Percentiles rank a stretch among this genome's conserved stretches.
These are phyloP conservation scores for Rynchops niger DNA, from an alignment of 2,113 vertebrate genomes.

Conservation along the genomic window DNA sequence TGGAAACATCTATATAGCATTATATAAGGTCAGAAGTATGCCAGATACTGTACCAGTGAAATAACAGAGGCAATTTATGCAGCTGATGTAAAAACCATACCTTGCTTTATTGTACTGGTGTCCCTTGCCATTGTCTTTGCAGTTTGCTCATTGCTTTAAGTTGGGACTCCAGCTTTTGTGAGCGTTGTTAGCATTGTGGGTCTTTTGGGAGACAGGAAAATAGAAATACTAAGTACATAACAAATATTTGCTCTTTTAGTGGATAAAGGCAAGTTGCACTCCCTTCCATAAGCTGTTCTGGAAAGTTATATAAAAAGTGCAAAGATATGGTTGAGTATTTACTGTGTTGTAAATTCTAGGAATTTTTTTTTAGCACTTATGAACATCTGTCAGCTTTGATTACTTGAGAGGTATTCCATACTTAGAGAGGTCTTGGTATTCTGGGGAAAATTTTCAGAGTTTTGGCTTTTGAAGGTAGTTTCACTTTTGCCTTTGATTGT, in stretches of 20 bases:
- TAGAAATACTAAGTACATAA: neutral
- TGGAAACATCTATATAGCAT: neutral
- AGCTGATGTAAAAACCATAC: neutral
- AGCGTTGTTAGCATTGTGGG: neutral
- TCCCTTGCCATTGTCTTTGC: neutral
- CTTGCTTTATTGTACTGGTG: neutral
- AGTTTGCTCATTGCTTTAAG: neutral
- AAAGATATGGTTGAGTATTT: neutral
- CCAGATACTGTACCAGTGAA: neutral
- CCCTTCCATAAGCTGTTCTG: neutral
- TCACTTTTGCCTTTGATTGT: neutral
- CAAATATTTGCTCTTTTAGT: neutral
- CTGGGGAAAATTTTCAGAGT: neutral
- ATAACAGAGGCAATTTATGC: neutral
- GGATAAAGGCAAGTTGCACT: neutral
- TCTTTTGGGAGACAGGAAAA: neutral
- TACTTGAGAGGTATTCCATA: neutral
- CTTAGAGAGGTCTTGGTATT: neutral
- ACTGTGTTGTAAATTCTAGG: neutral
- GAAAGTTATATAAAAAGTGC: neutral
- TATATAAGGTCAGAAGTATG: neutral
- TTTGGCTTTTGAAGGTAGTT: neutral
- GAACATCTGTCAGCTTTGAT: neutral
- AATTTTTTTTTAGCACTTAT: neutral
- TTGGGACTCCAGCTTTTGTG: neutral